These are phyloP conservation scores for Willowsia nigromaculata DNA, from an alignment of 2,888 invertebrate species.

Conservation along the genomic window DNA sequence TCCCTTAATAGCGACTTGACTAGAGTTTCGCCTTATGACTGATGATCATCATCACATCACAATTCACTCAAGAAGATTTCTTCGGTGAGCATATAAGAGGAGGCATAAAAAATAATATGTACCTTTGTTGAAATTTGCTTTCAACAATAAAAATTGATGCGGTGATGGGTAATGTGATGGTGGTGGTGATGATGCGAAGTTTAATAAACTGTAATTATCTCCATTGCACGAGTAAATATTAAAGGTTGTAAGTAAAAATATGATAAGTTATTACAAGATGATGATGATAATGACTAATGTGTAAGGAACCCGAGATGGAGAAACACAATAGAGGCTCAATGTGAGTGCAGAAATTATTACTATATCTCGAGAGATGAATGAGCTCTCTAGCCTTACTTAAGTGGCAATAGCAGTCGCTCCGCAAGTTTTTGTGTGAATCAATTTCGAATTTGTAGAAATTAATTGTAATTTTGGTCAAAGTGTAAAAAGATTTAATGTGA, in stretches of 20 bases:
- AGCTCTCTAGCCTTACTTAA: neutral
- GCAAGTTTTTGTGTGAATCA: constrained; percentile 38
- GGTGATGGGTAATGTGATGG: constrained; percentile 63
- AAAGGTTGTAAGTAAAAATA: constrained; percentile 60
- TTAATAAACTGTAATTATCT: constrained; percentile 72
- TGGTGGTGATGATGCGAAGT: constrained; percentile 66
- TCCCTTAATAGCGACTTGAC: constrained; percentile 29
- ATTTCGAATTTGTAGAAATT: constrained; percentile 31
- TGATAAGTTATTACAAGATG: constrained; percentile 63
- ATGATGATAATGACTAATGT: constrained; percentile 57
- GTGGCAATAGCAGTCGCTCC: neutral
- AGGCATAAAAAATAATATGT: constrained; percentile 39
- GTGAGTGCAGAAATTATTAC: neutral
- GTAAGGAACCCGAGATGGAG: constrained; percentile 33
- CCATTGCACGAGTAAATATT: constrained; percentile 69
- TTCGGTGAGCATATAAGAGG: neutral
- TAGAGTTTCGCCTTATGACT: neutral
- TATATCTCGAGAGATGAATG: neutral
- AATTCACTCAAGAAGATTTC: neutral
- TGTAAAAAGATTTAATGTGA: constrained; percentile 41
- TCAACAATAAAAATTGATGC: constrained; percentile 56
- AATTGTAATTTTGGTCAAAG: constrained; percentile 36
- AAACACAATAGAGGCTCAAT: constrained; percentile 31
- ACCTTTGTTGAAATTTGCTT: constrained; percentile 40
- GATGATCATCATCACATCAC: constrained; percentile 15